Conservation (phyloP, 2,113 vertebrate species). For the Morone chrysops region DNA sequence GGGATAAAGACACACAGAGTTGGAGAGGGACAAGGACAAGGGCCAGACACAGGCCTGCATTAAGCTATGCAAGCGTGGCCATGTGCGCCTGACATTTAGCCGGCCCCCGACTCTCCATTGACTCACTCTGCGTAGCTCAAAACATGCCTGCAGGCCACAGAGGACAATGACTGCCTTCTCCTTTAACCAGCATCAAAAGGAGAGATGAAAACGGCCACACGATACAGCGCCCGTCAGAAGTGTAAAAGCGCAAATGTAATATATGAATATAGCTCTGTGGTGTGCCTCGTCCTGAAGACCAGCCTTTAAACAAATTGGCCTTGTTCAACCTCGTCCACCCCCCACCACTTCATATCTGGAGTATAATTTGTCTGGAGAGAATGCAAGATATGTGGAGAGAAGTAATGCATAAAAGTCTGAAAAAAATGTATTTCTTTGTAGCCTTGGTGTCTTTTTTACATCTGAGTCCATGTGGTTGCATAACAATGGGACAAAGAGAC, state of each 20-base stretch:
- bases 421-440: conserved; percentile 63
- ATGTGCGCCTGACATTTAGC: conserved; percentile 91
- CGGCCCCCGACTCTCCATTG: conserved; percentile 83
- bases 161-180: conserved; percentile 90
- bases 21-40: conserved; percentile 67
- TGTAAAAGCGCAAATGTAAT: conserved; percentile 88
- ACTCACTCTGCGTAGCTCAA: conserved; percentile 83
- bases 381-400: conserved; percentile 60
- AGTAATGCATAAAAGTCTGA: conserved; percentile 54
- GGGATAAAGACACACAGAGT: conserved; percentile 75
- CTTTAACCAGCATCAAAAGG: conserved; percentile 89
- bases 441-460: conserved; percentile 65
- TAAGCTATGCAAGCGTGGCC: conserved; percentile 86
- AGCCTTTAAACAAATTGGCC: conserved; percentile 77
- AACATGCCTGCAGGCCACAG: conserved; percentile 88
- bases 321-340: conserved; percentile 62
- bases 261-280: conserved; percentile 85
- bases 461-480: conserved; percentile 73
- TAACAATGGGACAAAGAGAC: conserved; percentile 84
- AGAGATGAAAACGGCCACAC: conserved; percentile 84
- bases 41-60: conserved; percentile 85
- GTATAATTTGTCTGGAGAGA: conserved; percentile 67
- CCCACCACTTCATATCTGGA: conserved; percentile 53
- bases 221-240: conserved; percentile 85
- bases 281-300: conserved; percentile 49